Conservation (phyloP, 2,888 invertebrate species). For the Oscheius sp. region DNA sequence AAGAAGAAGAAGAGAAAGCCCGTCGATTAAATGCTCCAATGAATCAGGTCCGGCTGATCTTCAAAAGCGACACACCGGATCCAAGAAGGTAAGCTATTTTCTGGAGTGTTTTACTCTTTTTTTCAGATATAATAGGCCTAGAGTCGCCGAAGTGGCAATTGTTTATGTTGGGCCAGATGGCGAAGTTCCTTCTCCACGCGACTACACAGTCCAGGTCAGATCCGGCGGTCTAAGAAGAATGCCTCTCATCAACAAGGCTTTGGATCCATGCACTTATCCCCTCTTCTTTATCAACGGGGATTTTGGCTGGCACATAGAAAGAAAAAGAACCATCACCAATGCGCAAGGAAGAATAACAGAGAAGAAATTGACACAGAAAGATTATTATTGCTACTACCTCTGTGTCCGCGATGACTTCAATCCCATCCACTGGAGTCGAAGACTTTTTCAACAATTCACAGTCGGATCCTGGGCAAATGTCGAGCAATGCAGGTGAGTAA, state of each 20-base stretch:
- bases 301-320: slow-evolving; percentile 51
- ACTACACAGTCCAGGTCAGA: slow-evolving; percentile 70
- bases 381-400: slow-evolving; percentile 57
- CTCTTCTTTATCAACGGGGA: slow-evolving; percentile 69
- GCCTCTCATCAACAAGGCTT: slow-evolving; percentile 54
- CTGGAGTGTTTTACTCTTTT: too few relatives aligned
- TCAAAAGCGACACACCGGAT: slow-evolving; percentile 37
- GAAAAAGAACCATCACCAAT: background rate
- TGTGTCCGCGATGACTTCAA: slow-evolving; percentile 55
- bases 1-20: slow-evolving; percentile 36
- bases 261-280: slow-evolving; percentile 74
- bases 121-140: slow-evolving; percentile 44
- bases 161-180: slow-evolving; percentile 51
- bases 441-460: slow-evolving; percentile 71
- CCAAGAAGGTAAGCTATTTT: slow-evolving; percentile 36
- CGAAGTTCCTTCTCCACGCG: slow-evolving; percentile 53
- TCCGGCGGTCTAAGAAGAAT: slow-evolving; percentile 65
- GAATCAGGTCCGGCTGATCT: slow-evolving; percentile 34
- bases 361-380: slow-evolving; percentile 54
- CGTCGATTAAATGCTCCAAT: background rate
- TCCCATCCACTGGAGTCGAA: slow-evolving; percentile 59
- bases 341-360: slow-evolving; percentile 44
- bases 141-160: slow-evolving; percentile 51
- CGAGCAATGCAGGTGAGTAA: slow-evolving; percentile 59
- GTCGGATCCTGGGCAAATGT: slow-evolving; percentile 74